Evolutionary conservation across 2,797 vertebrate species (phyloP).

Genomic region (Microchirus variegatus): DNA sequence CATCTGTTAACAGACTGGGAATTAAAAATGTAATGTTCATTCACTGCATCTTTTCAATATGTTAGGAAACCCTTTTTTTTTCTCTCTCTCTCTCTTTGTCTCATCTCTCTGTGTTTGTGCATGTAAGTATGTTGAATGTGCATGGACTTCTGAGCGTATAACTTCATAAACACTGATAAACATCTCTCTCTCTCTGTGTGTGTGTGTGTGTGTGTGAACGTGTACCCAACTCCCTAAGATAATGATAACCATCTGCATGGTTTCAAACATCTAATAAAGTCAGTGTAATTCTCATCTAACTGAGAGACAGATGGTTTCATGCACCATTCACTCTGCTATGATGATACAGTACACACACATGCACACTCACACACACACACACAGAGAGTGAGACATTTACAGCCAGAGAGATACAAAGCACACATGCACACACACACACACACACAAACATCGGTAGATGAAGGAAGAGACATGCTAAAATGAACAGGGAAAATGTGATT

Average conservation of each 20-base stretch:
- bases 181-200: slow-evolving; percentile 44
- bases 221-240: slow-evolving; percentile 56
- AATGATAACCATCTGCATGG: slow-evolving; percentile 76
- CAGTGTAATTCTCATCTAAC: slow-evolving; percentile 71
- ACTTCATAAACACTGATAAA: slow-evolving; percentile 49
- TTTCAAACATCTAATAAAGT: slow-evolving; percentile 77
- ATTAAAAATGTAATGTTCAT: no score
- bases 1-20: no score
- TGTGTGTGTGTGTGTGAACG: slow-evolving; percentile 21
- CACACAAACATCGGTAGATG: not conserved
- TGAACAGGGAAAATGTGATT: not conserved
- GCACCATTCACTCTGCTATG: slow-evolving; percentile 64
- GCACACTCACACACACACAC: slow-evolving; percentile 9
- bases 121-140: slow-evolving; percentile 15
- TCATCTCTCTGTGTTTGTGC: not conserved
- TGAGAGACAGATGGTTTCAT: slow-evolving; percentile 75
- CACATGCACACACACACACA: not conserved
- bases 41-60: no score
- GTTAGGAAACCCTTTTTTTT: no score
- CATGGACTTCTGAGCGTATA: slow-evolving; percentile 5
- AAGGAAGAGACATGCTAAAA: slow-evolving; percentile 9
- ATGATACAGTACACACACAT: slow-evolving; percentile 44
- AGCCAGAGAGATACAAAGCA: slow-evolving; percentile 14
- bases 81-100: no score
- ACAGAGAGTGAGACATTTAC: not conserved